Percentiles rank a stretch among this genome's conserved stretches.
Evolutionary conservation across 2,113 vertebrate genomes (phyloP).

Genomic region (Hippocampus guttulatus): DNA sequence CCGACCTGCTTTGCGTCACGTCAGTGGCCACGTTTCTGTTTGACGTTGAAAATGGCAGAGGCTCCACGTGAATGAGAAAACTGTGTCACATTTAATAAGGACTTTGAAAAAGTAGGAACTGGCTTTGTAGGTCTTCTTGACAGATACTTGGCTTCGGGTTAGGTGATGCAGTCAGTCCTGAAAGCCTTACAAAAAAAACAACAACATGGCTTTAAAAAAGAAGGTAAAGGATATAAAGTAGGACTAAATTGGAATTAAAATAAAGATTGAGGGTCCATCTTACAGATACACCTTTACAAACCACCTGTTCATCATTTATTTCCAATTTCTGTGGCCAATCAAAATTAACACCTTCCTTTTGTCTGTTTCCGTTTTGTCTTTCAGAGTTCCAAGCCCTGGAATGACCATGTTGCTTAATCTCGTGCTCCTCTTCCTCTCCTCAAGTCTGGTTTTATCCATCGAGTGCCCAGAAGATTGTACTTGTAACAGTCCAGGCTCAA

Average conservation of each 20-base stretch:
- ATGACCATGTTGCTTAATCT: constrained; percentile 53
- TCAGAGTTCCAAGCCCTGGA: constrained; percentile 31
- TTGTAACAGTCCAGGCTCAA: constrained; percentile 11
- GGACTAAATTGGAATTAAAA: not conserved
- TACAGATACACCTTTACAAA: not conserved
- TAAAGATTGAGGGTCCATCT: not conserved
- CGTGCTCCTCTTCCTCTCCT: constrained; percentile 49
- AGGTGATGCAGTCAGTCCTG: not conserved
- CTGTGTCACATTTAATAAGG: constrained; percentile 11
- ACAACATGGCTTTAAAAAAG: not conserved
- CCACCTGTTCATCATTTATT: not conserved
- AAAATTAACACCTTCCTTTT: constrained; percentile 10
- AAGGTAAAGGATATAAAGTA: not conserved
- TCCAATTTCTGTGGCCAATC: not conserved
- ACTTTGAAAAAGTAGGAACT: constrained; percentile 3
- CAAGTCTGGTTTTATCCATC: constrained; percentile 34
- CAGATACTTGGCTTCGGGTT: constrained; percentile 29
- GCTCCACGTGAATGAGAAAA: not conserved
- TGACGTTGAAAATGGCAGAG: constrained; percentile 20
- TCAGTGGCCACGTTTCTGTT: constrained; percentile 17
- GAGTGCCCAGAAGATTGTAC: constrained; percentile 65
- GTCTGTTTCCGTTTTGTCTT: constrained; percentile 30
- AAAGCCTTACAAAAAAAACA: not conserved
- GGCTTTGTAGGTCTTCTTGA: constrained; percentile 14
- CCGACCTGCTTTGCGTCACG: constrained; percentile 33